phyloP scores from a whole-genome alignment of 1,140 invertebrate genomes.

The Bombus cullumanus region DNA sequence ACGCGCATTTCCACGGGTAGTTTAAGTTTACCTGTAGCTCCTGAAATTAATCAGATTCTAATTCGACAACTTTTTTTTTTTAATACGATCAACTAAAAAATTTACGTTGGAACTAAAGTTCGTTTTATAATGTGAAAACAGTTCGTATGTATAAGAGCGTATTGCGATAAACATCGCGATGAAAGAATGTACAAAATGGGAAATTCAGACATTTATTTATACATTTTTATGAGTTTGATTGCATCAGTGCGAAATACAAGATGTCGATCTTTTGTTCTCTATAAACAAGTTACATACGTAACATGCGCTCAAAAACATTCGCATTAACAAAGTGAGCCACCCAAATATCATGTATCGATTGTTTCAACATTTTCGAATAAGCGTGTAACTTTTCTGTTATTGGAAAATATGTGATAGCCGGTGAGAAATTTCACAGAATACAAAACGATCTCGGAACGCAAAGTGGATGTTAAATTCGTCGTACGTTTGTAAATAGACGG shows the following conservation, averaged over 20 bases:
- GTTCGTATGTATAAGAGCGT: neutral
- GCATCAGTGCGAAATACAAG: conserved; percentile 14
- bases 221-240: neutral
- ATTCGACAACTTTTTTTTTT: no score
- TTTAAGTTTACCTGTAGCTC: no score
- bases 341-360: neutral
- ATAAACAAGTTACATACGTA: conserved; percentile 2
- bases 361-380: conserved; percentile 8
- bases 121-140: no score
- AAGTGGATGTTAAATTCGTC: conserved; percentile 12
- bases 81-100: neutral
- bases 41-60: no score
- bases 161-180: neutral
- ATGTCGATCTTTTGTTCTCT: neutral
- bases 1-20: no score
- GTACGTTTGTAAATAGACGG: neutral
- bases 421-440: neutral
- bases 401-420: neutral
- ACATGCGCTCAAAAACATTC: neutral
- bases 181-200: neutral
- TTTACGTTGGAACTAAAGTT: neutral
- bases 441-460: conserved; percentile 5
- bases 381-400: neutral
- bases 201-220: conserved; percentile 20
- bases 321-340: neutral